Percentiles rank a stretch among this genome's conserved stretches.
These are phyloP conservation scores for Diaperis boleti DNA, from an alignment of 2,888 invertebrate species.

Conservation along the genomic window DNA sequence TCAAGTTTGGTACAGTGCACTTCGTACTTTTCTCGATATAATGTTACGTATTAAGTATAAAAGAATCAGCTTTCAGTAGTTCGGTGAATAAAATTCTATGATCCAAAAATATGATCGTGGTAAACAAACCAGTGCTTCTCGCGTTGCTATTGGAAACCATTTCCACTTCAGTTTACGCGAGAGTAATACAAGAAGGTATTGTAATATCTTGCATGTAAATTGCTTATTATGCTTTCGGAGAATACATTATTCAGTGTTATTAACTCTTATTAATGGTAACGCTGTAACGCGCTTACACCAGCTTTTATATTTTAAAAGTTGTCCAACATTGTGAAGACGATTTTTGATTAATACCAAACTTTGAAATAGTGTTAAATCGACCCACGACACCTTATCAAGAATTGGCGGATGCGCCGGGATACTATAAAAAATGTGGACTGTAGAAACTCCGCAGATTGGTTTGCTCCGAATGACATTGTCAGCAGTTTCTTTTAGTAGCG, in stretches of 20 bases:
- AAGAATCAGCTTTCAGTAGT: background rate
- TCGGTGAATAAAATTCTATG: background rate
- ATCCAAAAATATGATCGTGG: conserved; percentile 27
- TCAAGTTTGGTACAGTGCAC: conserved; percentile 4
- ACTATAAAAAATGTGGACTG: background rate
- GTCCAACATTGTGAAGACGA: background rate
- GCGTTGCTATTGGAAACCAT: conserved; percentile 32
- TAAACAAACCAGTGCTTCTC: conserved; percentile 33
- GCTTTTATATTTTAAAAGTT: background rate
- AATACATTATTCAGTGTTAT: conserved; percentile 9
- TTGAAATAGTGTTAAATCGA: background rate
- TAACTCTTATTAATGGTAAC: background rate
- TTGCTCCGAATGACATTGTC: conserved; percentile 4
- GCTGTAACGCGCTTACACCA: background rate
- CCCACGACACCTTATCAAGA: background rate
- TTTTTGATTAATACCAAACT: background rate
- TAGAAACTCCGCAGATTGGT: conserved; percentile 9
- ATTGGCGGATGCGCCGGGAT: conserved; percentile 41
- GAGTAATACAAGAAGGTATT: conserved; percentile 42
- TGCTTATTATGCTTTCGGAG: conserved; percentile 28
- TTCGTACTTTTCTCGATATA: background rate
- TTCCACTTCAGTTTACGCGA: conserved; percentile 31
- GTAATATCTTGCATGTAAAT: conserved; percentile 36
- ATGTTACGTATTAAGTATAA: conserved; percentile 13
- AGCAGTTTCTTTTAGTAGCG: conserved; percentile 3